phyloP scores from a whole-genome alignment of 2,888 invertebrate genomes.

The Ceramica pisi region DNA sequence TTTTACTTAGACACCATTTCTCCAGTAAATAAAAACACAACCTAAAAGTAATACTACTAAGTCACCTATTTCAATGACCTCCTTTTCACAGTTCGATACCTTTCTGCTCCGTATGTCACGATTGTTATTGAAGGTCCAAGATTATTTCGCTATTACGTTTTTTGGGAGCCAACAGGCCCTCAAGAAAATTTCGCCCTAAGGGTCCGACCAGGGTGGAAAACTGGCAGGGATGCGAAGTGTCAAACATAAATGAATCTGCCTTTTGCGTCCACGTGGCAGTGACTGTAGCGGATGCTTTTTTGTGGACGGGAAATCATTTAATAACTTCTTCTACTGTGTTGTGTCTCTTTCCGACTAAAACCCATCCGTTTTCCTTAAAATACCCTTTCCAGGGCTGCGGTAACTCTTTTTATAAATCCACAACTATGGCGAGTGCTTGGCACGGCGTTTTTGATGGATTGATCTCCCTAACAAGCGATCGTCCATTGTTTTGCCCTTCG shows the following conservation, averaged over 20 bases:
- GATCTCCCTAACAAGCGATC: background rate
- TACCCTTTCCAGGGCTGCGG: too few species aligned
- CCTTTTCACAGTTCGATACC: constrained; percentile 12
- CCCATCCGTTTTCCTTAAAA: too few species aligned
- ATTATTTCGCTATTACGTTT: constrained; percentile 69
- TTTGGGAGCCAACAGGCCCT: constrained; percentile 54
- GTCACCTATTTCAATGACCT: constrained; percentile 25
- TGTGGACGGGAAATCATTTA: too few species aligned
- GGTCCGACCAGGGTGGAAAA: background rate
- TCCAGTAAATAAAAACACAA: constrained; percentile 2
- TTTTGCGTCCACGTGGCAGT: too few species aligned
- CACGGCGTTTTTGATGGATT: background rate
- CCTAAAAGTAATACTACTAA: constrained; percentile 16
- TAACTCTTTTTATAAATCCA: too few species aligned
- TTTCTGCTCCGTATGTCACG: constrained; percentile 55
- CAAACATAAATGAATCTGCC: too few species aligned
- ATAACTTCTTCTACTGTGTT: too few species aligned
- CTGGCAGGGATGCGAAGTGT: background rate
- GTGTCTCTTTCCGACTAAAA: too few species aligned
- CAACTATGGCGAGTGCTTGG: background rate
- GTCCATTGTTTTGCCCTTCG: background rate
- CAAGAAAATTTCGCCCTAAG: constrained; percentile 47
- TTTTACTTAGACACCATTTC: background rate
- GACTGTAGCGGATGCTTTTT: too few species aligned
- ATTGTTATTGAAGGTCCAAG: constrained; percentile 60